A percentile compares a stretch with the other conserved stretches of the same genome.
Evolutionary conservation across 2,113 vertebrate species (phyloP).

Genomic region (Sula dactylatra): DNA sequence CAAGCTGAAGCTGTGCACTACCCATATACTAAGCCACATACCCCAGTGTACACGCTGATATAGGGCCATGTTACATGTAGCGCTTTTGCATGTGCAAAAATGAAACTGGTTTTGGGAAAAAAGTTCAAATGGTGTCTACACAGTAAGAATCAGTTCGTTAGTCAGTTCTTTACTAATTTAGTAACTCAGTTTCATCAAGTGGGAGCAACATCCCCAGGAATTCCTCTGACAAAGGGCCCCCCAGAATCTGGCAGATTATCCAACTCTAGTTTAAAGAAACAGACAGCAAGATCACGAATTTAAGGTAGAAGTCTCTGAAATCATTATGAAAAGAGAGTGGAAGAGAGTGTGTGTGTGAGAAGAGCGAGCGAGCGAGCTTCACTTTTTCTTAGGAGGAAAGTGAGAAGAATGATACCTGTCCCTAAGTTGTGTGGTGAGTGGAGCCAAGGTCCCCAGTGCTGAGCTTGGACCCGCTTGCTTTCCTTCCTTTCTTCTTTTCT

Average conservation of each 20-base stretch:
- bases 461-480: background rate
- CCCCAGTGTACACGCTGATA: background rate
- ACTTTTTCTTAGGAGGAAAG: background rate
- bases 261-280: background rate
- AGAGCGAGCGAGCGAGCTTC: fast-evolving
- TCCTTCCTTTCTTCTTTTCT: background rate
- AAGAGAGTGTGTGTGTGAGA: background rate
- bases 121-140: background rate
- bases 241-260: background rate
- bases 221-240: background rate
- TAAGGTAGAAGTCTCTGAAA: background rate
- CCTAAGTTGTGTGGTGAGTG: background rate
- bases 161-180: background rate
- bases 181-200: background rate
- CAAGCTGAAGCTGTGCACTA: background rate
- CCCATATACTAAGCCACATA: background rate
- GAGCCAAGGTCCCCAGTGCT: background rate
- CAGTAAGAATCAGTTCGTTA: background rate
- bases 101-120: background rate
- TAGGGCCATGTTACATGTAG: fast-evolving
- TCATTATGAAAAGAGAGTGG: background rate
- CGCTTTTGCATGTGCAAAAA: background rate
- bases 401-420: background rate
- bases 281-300: background rate
- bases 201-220: background rate